Base-by-base conservation (phyloP, 2,113 vertebrate species). In the Craseonycteris thonglongyai region DNA sequence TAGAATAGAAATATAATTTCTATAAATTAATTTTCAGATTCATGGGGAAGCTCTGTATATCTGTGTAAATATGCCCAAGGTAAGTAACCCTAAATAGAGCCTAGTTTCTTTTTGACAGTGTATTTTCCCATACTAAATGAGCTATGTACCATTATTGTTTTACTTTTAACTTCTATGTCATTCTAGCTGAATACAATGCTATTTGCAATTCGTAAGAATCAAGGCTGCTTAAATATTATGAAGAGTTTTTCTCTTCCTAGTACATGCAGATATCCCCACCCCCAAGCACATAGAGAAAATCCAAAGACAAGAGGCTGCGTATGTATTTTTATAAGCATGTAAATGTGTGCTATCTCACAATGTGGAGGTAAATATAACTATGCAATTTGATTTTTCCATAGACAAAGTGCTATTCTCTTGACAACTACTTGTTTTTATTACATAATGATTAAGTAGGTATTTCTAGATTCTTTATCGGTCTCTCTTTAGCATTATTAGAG, bases 21-120 rank as follows among this genome's bases (percentile, higher is more conserved):
- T 78, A 72, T 83, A 83, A 95, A 78, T 51, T 59, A 94, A 92
- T 54, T 90, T 96, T 90, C 47, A 61, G 54, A 87, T 72, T 95
- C 75, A 78, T 66, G 40, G 93, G 59, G 82, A 72, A 94, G 11
- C 61, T 71, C 35, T 87, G 24, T 58, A 81, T 26, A 0, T 47
- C 66, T 82, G 8, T 65, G 38, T 85, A 79, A 89, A 95, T 42
- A 94, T 71, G 58, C 5, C 54, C 68, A 85, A 80, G 65, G 40
- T 49, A 28, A 28, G 40, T 19, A 65, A 65, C 18, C 26, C 22
- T 84, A 78, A 66, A 79, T 5, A 88, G 33, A 88, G 2, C 30
- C 49, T 45, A 59, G 6, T 54, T 69, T 88, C 87, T 74, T 12
- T 33, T 79, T 95, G 30, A 69, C 49, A 68, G n/a, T 84, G 35